phyloP scores from a whole-genome alignment of 2,113 vertebrate species.

The Aspiorhynchus laticeps region DNA sequence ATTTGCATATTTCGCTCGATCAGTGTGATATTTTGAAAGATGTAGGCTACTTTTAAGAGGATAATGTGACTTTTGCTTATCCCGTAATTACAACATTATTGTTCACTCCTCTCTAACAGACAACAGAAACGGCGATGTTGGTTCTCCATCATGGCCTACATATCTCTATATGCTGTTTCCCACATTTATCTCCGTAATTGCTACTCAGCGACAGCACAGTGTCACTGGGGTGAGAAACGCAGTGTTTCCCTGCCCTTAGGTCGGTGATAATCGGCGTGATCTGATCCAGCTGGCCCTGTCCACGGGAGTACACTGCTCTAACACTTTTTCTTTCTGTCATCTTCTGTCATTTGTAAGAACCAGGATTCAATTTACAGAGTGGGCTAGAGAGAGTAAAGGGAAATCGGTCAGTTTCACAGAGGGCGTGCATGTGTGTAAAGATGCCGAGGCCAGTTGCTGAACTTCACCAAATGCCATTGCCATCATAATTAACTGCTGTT shows the following conservation, averaged over 20 bases:
- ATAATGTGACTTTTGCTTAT: background rate
- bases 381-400: background rate
- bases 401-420: background rate
- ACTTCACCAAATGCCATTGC: conserved; percentile 13
- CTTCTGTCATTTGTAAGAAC: background rate
- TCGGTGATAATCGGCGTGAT: conserved; percentile 61
- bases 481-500: background rate
- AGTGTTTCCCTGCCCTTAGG: conserved; percentile 56
- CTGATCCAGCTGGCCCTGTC: conserved; percentile 56
- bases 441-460: background rate
- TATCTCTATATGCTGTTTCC: conserved; percentile 54
- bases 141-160: background rate
- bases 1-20: background rate
- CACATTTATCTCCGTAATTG: conserved; percentile 66
- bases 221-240: conserved; percentile 59
- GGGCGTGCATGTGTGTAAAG: background rate
- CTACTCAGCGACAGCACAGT: conserved; percentile 60
- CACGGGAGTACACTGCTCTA: conserved; percentile 55
- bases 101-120: background rate
- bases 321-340: conserved; percentile 57
- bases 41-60: background rate
- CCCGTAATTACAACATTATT: background rate
- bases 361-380: background rate
- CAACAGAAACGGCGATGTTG: conserved; percentile 14
- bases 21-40: background rate